Evolutionary conservation across 2,113 vertebrate genomes (phyloP).

Genomic region (Lepidothrix coronata): DNA sequence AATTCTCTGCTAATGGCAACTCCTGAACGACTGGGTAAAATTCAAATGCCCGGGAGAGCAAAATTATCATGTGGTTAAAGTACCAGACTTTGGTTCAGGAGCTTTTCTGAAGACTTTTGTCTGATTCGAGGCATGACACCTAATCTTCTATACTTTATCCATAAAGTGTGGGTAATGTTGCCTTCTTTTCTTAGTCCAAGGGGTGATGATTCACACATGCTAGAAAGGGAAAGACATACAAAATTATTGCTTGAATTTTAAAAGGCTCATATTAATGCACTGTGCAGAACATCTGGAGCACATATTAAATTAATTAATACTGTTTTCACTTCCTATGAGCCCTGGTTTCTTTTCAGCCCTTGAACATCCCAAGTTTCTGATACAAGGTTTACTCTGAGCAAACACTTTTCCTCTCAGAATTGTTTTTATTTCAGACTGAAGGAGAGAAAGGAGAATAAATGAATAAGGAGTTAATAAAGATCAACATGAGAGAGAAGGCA

Average conservation of each 20-base stretch:
- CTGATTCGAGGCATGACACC: constrained; percentile 12
- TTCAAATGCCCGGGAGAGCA: constrained; percentile 18
- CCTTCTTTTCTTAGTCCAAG: not conserved
- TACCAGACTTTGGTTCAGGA: not conserved
- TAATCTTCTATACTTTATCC: constrained; percentile 18
- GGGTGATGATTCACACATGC: constrained; percentile 17
- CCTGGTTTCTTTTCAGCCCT: not conserved
- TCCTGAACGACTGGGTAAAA: constrained; percentile 1
- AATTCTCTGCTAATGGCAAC: constrained; percentile 30
- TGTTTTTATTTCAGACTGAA: not conserved
- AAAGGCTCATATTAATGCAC: not conserved
- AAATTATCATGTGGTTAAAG: not conserved
- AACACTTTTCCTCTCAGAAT: not conserved
- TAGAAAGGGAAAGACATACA: not conserved
- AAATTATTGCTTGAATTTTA: constrained; percentile 43
- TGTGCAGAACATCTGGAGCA: not conserved
- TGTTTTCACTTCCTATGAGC: constrained; percentile 20
- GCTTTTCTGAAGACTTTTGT: not conserved
- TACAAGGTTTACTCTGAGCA: constrained; percentile 9
- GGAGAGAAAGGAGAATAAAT: not conserved
- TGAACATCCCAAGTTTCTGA: not conserved
- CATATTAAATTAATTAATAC: constrained; percentile 24
- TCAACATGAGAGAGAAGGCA: not conserved
- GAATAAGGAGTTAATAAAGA: not conserved
- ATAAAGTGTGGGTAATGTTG: not conserved